Conservation (phyloP, 2,113 vertebrate species). For the Dolichotis patagonum region DNA sequence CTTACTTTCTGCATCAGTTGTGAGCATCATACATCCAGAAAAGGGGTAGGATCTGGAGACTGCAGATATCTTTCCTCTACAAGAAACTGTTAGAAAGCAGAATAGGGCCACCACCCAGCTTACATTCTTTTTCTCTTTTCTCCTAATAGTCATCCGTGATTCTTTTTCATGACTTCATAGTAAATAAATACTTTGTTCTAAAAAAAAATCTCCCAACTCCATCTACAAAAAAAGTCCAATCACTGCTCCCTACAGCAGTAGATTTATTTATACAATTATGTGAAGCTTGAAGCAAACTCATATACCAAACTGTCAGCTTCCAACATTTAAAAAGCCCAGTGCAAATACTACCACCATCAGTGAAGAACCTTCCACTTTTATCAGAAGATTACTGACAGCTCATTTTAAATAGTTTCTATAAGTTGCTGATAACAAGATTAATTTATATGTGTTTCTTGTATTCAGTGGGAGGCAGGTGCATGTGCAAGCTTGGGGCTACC, state of each 20-base stretch:
- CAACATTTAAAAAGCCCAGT: neutral
- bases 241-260: neutral
- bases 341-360: neutral
- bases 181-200: neutral
- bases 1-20: neutral
- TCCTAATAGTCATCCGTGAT: neutral
- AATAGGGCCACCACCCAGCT: neutral
- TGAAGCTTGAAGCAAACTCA: neutral
- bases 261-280: neutral
- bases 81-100: neutral
- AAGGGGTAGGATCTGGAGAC: neutral
- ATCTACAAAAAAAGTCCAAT: neutral
- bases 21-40: neutral
- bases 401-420: neutral
- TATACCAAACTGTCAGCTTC: neutral
- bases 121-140: neutral
- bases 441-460: neutral
- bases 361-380: constrained; percentile 4
- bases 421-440: constrained; percentile 4
- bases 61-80: neutral
- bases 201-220: neutral
- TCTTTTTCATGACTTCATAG: neutral
- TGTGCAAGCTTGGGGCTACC: neutral
- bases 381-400: neutral
- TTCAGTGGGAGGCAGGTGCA: neutral